Conservation (phyloP, 2,113 vertebrate species). For the Corapipo altera region DNA sequence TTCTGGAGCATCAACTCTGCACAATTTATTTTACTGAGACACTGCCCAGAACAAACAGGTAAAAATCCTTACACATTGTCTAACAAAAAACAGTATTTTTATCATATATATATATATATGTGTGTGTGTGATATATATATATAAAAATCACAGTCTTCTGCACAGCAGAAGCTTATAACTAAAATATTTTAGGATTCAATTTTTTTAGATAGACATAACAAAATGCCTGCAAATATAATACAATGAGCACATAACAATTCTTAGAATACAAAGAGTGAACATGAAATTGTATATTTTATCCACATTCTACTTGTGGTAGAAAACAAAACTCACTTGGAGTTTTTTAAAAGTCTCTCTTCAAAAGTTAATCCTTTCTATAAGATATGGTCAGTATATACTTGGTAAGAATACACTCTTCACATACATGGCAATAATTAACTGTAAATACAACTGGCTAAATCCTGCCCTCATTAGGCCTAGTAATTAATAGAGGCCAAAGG, state of each 20-base stretch:
- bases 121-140: conserved; percentile 44
- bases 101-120: conserved; percentile 8
- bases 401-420: background rate
- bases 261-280: conserved; percentile 62
- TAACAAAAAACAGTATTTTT: conserved; percentile 72
- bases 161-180: conserved; percentile 79
- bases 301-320: conserved; percentile 21
- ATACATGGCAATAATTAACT: background rate
- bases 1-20: conserved; percentile 57
- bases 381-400: conserved; percentile 2
- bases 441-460: conserved; percentile 16
- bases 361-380: conserved; percentile 33
- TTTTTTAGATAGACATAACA: conserved; percentile 73
- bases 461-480: background rate
- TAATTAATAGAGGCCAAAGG: background rate
- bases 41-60: conserved; percentile 70
- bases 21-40: conserved; percentile 61
- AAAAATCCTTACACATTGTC: conserved; percentile 72
- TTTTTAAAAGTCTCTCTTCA: conserved; percentile 15
- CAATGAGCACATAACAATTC: conserved; percentile 45
- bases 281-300: conserved; percentile 26
- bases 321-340: conserved; percentile 33
- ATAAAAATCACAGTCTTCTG: conserved; percentile 74
- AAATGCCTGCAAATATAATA: conserved; percentile 73
- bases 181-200: conserved; percentile 68